Evolutionary conservation across 2,888 invertebrate genomes (phyloP).

Genomic region (Ormyrus labotus): DNA sequence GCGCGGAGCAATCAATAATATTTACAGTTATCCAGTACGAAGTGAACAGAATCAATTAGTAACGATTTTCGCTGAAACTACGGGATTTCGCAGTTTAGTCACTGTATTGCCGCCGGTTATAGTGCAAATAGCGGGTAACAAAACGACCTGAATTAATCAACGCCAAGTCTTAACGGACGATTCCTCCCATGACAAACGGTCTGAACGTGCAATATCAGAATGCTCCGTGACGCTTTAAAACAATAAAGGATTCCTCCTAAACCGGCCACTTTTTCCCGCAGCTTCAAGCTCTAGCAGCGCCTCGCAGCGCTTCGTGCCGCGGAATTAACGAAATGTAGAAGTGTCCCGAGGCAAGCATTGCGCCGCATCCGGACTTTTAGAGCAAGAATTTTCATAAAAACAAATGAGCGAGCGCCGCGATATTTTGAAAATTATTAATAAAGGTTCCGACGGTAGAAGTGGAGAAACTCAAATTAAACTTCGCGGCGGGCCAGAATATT

Average conservation of each 20-base stretch:
- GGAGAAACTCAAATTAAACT: no score
- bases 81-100: constrained; percentile 5
- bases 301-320: constrained; percentile 3
- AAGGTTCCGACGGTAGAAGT: no score
- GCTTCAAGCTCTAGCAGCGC: no score
- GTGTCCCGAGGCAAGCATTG: constrained; percentile 11
- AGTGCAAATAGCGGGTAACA: not conserved
- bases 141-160: constrained; percentile 20
- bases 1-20: not conserved
- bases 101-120: not conserved
- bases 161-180: not conserved
- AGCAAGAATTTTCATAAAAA: no score
- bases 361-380: no score
- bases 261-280: no score
- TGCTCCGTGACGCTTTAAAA: not conserved
- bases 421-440: no score
- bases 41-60: constrained; percentile 8
- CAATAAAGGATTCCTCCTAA: constrained; percentile 12
- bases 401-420: no score
- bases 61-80: not conserved
- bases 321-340: constrained; percentile 37
- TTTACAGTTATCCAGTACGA: not conserved
- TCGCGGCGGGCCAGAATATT: no score
- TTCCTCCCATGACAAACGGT: not conserved
- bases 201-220: not conserved